Conservation (phyloP, 2,797 vertebrate species). For the Sebastes trivittatus region DNA sequence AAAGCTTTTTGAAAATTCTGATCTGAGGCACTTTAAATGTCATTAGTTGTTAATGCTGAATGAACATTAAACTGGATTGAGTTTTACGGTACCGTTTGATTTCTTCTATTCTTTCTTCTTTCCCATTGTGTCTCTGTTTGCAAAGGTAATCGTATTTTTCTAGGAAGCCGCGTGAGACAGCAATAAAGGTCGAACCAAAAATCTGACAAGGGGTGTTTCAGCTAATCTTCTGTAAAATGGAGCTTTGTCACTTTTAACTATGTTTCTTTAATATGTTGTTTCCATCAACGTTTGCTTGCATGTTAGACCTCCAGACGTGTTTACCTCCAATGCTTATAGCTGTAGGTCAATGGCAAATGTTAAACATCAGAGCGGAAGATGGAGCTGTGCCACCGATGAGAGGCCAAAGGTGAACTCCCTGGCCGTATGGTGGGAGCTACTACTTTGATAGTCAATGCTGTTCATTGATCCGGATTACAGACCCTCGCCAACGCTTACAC, state of each 20-base stretch:
- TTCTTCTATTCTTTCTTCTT: neutral
- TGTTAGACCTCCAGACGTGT: neutral
- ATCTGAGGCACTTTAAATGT: slow-evolving; percentile 74
- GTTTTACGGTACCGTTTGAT: slow-evolving; percentile 8
- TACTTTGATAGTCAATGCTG: neutral
- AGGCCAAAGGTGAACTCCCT: neutral
- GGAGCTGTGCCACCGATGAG: neutral
- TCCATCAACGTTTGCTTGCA: neutral
- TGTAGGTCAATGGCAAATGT: neutral
- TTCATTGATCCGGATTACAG: slow-evolving; percentile 11
- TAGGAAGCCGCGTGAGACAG: slow-evolving; percentile 19
- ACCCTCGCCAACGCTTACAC: neutral
- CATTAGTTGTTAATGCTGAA: slow-evolving; percentile 33
- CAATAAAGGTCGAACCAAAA: slow-evolving; percentile 35
- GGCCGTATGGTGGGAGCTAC: neutral
- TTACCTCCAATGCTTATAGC: neutral
- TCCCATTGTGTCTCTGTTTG: slow-evolving; percentile 13
- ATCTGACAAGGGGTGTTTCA: neutral
- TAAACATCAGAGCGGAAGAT: neutral
- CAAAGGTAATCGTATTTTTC: slow-evolving; percentile 3
- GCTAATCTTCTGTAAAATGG: neutral
- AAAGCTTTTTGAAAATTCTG: slow-evolving; percentile 32
- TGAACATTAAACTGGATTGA: slow-evolving; percentile 43
- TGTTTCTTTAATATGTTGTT: neutral
- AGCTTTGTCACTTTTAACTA: neutral